These are phyloP conservation scores for Apodemus speciosus DNA, from an alignment of 2,113 vertebrate genomes.

Conservation along the genomic window DNA sequence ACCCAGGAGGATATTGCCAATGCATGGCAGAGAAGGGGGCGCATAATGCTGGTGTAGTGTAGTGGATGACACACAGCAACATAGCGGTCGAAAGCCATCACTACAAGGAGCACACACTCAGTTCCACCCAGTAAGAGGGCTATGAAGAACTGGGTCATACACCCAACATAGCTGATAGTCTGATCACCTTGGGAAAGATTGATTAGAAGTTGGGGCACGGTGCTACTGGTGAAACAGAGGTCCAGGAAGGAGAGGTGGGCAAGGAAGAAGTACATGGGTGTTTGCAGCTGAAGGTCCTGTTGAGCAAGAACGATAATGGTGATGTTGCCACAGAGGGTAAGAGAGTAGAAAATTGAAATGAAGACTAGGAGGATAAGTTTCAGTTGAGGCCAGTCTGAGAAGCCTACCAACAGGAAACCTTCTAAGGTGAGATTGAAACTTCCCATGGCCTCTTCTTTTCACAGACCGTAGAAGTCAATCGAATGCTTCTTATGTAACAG, in stretches of 20 bases:
- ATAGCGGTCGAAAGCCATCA: constrained; percentile 48
- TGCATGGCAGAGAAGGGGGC: constrained; percentile 2
- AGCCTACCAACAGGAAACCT: constrained; percentile 49
- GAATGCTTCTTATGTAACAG: background rate
- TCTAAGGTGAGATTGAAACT: background rate
- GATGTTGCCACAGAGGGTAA: constrained; percentile 45
- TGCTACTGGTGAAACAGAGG: background rate
- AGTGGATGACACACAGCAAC: constrained; percentile 23
- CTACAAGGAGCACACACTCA: constrained; percentile 46
- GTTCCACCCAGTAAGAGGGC: background rate
- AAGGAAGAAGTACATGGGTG: background rate
- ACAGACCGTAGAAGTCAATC: background rate
- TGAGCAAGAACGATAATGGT: constrained; percentile 15
- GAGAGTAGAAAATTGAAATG: constrained; percentile 50
- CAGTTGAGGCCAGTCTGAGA: constrained; percentile 41
- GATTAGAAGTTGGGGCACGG: background rate
- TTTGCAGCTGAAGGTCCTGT: background rate
- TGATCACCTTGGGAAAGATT: background rate
- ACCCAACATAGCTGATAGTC: constrained; percentile 34
- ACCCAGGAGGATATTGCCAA: constrained; percentile 32
- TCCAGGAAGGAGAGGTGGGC: background rate
- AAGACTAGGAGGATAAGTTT: background rate
- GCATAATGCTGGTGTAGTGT: constrained; percentile 21
- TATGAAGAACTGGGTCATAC: constrained; percentile 13
- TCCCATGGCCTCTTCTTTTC: background rate